A percentile compares a stretch with the other conserved stretches of the same genome.
Evolutionary conservation across 2,888 invertebrate genomes (phyloP).

Genomic region (Sesamia inferens): DNA sequence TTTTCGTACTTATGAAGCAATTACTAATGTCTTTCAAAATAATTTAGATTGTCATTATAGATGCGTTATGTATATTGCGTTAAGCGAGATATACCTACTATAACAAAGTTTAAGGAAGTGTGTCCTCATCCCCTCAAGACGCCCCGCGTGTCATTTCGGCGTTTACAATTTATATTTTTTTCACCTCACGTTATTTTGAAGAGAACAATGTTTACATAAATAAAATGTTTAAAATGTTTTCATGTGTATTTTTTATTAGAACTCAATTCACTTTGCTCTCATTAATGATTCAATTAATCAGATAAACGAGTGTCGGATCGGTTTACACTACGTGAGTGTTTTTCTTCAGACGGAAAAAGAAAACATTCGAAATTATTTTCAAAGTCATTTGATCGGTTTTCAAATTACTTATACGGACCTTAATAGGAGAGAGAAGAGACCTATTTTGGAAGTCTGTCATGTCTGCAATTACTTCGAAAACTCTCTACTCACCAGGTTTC

Average conservation of each 20-base stretch:
- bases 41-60: too few relatives aligned
- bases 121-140: neutral
- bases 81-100: too few relatives aligned
- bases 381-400: neutral
- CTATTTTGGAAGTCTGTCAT: neutral
- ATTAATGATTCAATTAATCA: slow-evolving; percentile 1
- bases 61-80: too few relatives aligned
- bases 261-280: slow-evolving; percentile 1
- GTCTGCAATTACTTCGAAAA: neutral
- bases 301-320: slow-evolving; percentile 6
- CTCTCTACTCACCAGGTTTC: slow-evolving; percentile 67
- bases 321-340: neutral
- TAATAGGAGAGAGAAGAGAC: too few relatives aligned
- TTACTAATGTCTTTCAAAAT: too few relatives aligned
- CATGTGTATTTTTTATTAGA: slow-evolving; percentile 16
- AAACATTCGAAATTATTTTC: neutral
- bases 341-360: neutral
- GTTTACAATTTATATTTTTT: slow-evolving; percentile 6
- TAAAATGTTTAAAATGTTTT: slow-evolving; percentile 8
- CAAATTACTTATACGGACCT: too few relatives aligned
- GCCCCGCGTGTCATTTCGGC: slow-evolving; percentile 4
- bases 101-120: slow-evolving; percentile 7
- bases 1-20: too few relatives aligned
- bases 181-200: neutral
- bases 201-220: slow-evolving; percentile 7